Evolutionary conservation across 2,113 vertebrate species (phyloP).

Genomic region (Phodopus roborovskii): DNA sequence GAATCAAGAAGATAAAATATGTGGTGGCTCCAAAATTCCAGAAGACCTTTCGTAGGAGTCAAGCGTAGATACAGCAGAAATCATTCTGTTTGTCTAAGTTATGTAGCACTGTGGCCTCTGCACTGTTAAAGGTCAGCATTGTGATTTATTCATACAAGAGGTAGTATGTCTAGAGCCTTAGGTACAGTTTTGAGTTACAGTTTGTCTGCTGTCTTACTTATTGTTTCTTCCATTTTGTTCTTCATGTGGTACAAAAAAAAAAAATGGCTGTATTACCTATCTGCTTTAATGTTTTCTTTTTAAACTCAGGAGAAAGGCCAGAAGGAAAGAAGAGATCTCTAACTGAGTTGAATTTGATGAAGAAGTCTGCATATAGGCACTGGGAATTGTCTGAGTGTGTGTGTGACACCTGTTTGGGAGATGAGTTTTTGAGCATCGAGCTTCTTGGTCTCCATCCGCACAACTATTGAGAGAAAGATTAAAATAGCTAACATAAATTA

Average conservation of each 20-base stretch:
- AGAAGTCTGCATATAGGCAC: not conserved
- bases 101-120: not conserved
- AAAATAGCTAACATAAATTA: not conserved
- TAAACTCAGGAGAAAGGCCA: not conserved
- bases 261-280: not conserved
- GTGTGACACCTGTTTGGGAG: fast-evolving
- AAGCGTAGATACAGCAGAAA: not conserved
- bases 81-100: not conserved
- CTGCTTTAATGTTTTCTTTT: not conserved
- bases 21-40: not conserved
- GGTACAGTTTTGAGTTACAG: fast-evolving
- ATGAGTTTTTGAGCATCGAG: not conserved
- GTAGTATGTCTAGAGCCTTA: not conserved
- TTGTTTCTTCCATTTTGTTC: not conserved
- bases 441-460: not conserved
- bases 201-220: too few species aligned
- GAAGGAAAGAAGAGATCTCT: not conserved
- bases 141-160: not conserved
- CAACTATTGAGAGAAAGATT: not conserved
- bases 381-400: fast-evolving
- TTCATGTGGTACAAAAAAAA: not conserved
- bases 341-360: not conserved
- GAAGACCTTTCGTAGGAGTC: not conserved
- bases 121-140: too few species aligned
- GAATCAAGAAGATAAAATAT: not conserved